Base-by-base conservation (phyloP, 2,113 vertebrate species). In the Corythornis cristatus region DNA sequence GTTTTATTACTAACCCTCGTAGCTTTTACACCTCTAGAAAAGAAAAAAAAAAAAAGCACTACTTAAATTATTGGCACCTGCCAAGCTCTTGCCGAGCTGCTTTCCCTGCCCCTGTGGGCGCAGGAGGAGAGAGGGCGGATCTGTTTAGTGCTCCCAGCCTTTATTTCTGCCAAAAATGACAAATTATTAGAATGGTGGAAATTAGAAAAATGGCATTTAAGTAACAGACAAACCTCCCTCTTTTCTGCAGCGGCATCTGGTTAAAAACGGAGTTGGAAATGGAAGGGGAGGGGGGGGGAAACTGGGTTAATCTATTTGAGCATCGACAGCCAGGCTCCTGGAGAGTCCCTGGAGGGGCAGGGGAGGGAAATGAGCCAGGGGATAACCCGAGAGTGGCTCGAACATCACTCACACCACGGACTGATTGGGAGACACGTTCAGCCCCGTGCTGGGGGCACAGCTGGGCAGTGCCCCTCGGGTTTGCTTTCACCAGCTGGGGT, bases 151-250 rank as follows among this genome's bases (percentile, higher is more conserved):
- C 67, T 87, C 91, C 83, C 70, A 86, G 91, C 46, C 35, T 80
- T 82, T 81, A 29, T 50, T 84, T 64, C 67, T 85, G 74, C 43
- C 65, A 35, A 83, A 91, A 85, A 91, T 71, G 89, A 84, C 92
- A 80, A 85, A 89, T 93, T 90, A 86, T 91, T 92, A 90, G 79
- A n/a, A 72, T 17, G 51, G 91, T 79, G 88, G 65, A 82, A 95
- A 92, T 95, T 37, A 85, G 91, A 62, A 88, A 94, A 96, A 33
- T 80, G 86, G 40, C 81, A 82, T 90, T 95, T 93, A 70, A 66
- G 66, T 65, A 53, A 14, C 43, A 93, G 65, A 54, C 53, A 76
- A 90, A 90, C 54, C 80, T 91, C 88, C 83, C 65, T 82, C 61
- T 83, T 77, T 85, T 73, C 65, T 78, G 82, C 62, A 31, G 66